phyloP scores from a whole-genome alignment of 2,888 invertebrate genomes.

The Mythimna pallens region DNA sequence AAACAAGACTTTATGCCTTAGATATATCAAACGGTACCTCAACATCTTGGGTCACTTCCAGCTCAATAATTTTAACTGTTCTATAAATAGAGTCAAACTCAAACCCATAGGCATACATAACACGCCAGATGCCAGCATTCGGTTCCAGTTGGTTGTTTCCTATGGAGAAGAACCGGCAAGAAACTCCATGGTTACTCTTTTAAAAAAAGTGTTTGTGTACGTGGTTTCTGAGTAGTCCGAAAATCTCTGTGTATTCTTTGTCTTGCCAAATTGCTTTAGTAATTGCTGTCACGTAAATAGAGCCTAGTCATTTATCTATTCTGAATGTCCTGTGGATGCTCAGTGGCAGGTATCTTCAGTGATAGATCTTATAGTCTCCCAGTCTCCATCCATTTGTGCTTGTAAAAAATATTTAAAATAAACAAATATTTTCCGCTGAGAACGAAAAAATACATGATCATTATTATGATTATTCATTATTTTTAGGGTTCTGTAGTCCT shows the following conservation, averaged over 20 bases:
- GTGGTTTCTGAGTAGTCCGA: neutral
- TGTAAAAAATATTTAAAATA: neutral
- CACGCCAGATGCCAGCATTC: too few species aligned
- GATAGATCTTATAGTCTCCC: neutral
- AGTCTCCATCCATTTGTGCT: neutral
- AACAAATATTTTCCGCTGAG: neutral
- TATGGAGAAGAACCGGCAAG: too few species aligned
- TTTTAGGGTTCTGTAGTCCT: too few species aligned
- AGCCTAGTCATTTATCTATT: neutral
- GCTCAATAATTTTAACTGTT: conserved; percentile 8
- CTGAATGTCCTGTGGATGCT: neutral
- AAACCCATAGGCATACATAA: too few species aligned
- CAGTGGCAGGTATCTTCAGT: neutral
- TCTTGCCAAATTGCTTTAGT: neutral
- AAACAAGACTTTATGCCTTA: neutral
- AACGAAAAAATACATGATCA: neutral
- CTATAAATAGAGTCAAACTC: neutral
- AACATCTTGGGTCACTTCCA: conserved; percentile 28
- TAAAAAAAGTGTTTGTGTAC: too few species aligned
- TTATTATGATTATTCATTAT: neutral
- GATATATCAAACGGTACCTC: conserved; percentile 22
- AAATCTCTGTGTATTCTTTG: neutral
- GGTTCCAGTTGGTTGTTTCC: too few species aligned
- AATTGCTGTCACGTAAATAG: neutral
- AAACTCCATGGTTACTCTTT: too few species aligned